phyloP scores from a whole-genome alignment of 2,888 invertebrate genomes.

The Ctena decussata region DNA sequence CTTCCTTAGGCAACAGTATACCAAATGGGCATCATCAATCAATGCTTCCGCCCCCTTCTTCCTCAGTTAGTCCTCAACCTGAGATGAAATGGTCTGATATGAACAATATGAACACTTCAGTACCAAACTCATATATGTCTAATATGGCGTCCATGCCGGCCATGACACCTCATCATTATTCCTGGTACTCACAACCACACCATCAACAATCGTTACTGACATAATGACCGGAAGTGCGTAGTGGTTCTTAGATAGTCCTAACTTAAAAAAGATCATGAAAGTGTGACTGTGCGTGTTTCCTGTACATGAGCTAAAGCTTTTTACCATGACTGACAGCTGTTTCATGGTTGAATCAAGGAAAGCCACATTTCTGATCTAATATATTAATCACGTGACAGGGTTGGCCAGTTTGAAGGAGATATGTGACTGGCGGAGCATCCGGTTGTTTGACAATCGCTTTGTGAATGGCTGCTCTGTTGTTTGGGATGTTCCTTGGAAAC shows the following conservation, averaged over 20 bases:
- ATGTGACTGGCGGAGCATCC: too few species aligned
- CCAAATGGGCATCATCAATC: constrained; percentile 64
- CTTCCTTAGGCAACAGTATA: constrained; percentile 47
- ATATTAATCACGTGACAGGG: not conserved
- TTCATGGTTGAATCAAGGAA: not conserved
- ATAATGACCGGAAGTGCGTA: constrained; percentile 40
- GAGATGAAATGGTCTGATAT: constrained; percentile 73
- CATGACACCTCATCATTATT: constrained; percentile 74
- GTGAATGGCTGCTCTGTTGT: too few species aligned
- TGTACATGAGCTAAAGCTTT: not conserved
- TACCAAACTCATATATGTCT: constrained; percentile 74
- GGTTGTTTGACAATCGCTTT: too few species aligned
- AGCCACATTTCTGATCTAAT: not conserved
- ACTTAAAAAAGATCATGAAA: not conserved
- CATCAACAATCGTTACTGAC: constrained; percentile 78
- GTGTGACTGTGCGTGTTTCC: not conserved
- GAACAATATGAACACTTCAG: constrained; percentile 66
- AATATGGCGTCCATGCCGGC: constrained; percentile 70
- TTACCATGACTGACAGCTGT: not conserved
- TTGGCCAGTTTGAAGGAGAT: not conserved
- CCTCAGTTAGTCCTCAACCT: constrained; percentile 77
- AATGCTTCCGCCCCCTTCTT: constrained; percentile 71
- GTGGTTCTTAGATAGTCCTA: not conserved
- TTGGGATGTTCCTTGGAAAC: too few species aligned
- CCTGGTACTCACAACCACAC: constrained; percentile 77